These are phyloP conservation scores for Morone saxatilis DNA, from an alignment of 2,113 vertebrate genomes.

Conservation along the genomic window DNA sequence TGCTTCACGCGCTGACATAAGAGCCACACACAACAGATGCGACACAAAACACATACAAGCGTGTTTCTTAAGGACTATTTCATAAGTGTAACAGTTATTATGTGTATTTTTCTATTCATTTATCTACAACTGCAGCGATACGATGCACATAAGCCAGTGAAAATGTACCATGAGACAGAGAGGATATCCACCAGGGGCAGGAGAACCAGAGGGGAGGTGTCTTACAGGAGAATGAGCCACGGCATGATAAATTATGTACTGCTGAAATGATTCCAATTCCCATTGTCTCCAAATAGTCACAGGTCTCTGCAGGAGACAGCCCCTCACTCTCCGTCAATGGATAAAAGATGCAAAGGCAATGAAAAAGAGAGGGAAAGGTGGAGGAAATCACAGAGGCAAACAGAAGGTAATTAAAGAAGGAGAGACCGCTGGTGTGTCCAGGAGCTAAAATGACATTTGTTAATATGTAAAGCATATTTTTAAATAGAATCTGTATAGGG, in stretches of 20 bases:
- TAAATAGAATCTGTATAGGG: constrained; percentile 27
- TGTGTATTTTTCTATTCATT: background rate
- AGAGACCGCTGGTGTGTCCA: background rate
- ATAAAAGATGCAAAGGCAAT: constrained; percentile 29
- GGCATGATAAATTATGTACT: constrained; percentile 65
- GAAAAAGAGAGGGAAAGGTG: background rate
- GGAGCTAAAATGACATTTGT: constrained; percentile 38
- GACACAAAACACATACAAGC: background rate
- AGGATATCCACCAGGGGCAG: background rate
- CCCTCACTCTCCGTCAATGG: constrained; percentile 26
- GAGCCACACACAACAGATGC: constrained; percentile 19
- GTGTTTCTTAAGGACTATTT: constrained; percentile 9
- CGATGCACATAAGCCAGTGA: background rate
- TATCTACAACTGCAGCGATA: background rate
- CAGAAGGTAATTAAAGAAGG: constrained; percentile 29
- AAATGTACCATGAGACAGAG: background rate
- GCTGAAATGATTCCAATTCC: constrained; percentile 64
- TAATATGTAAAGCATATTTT: constrained; percentile 32
- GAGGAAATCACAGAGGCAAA: constrained; percentile 16
- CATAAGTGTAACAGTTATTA: background rate
- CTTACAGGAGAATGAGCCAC: constrained; percentile 42
- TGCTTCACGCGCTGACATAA: background rate
- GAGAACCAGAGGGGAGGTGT: constrained; percentile 32
- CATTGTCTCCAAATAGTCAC: constrained; percentile 61
- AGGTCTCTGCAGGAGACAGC: constrained; percentile 47